Evolutionary conservation across 2,113 vertebrate genomes (phyloP), one percentile per base, ranked within the genome.

Genomic region (Aptenodytes forsteri): DNA sequence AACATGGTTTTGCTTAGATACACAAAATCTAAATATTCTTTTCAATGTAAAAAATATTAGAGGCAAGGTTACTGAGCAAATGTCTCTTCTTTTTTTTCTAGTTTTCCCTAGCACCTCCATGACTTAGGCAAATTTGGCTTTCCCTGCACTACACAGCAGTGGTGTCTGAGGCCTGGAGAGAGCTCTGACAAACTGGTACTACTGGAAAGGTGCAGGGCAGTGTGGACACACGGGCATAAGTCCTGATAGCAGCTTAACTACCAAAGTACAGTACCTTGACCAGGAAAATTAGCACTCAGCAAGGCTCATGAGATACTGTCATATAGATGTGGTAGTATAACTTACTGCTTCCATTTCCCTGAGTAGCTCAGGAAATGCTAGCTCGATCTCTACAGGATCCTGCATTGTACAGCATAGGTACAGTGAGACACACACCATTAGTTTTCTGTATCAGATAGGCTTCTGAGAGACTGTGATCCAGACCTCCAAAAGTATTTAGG

Each of bases 11-110:
- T 82, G 59, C 72, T 70, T 84, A 86, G 30, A 47, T 86, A 71
- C 54, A 79, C 40, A 79, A 95, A 66, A 71, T 56, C 32, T 32
- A 58, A 52, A 47, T 82, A 50, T 59, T 72, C 34, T 83, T 80
- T 91, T 86, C 76, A 79, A 49, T 93, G 58, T 90, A 91, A 91
- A 95, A 96, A 96, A 79, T 91, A 84, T 84, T 89, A 50, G 15
- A 36, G 62, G 22, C 27, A 71, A 76, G 16, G 10, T 55, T 80
- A 61, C 44, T 58, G 21, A 46, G 16, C 36, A 55, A 54, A 77
- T 9, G 2, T 38, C 7, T 73, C 11, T 56, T 42, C 38, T 32
- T 26, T 42, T 32, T 71, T 59, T 69, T 25, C 13, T 54, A 13
- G 23, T 87, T 83, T 80, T 56, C 30, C 44, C 6, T 64, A 38